Percentiles rank a stretch among this genome's conserved stretches.
phyloP scores from a whole-genome alignment of 2,888 invertebrate genomes.

The Steinernema scapterisci region DNA sequence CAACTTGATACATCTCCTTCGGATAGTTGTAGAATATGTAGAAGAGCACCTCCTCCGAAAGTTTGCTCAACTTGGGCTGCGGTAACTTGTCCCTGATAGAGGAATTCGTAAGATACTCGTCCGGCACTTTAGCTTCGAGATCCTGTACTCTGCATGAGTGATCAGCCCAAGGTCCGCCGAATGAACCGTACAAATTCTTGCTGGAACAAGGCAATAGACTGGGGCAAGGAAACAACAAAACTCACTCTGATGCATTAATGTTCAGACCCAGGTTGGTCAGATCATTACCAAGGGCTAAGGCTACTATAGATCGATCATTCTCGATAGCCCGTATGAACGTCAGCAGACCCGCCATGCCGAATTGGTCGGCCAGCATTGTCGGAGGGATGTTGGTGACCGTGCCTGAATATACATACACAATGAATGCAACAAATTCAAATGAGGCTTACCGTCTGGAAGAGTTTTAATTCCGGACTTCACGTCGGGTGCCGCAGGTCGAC shows the following conservation, averaged over 20 bases:
- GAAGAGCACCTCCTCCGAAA: conserved; percentile 89
- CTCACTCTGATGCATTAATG: conserved; percentile 89
- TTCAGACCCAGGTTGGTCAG: conserved; percentile 95
- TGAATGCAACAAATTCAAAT: background rate
- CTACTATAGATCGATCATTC: conserved; percentile 92
- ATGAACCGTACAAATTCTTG: conserved; percentile 86
- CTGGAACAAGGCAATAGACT: conserved; percentile 49
- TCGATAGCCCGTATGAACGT: conserved; percentile 97
- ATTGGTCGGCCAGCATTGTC: conserved; percentile 98
- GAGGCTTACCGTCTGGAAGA: conserved; percentile 80
- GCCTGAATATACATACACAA: conserved; percentile 72
- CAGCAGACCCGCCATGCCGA: conserved; percentile 96
- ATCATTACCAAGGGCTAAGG: conserved; percentile 94
- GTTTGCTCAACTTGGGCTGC: conserved; percentile 90
- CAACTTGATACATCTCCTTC: conserved; percentile 95
- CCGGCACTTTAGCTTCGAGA: conserved; percentile 72
- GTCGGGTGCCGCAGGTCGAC: background rate
- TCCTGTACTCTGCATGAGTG: conserved; percentile 97
- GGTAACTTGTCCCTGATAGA: conserved; percentile 81
- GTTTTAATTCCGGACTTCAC: conserved; percentile 84
- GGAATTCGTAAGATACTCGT: conserved; percentile 94
- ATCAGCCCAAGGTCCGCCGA: conserved; percentile 98
- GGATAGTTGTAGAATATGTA: conserved; percentile 99
- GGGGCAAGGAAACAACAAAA: conserved; percentile 38
- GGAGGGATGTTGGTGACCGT: conserved; percentile 97